Base-by-base conservation (phyloP, 1,140 invertebrate species). In the Leptinotarsa defecta region DNA sequence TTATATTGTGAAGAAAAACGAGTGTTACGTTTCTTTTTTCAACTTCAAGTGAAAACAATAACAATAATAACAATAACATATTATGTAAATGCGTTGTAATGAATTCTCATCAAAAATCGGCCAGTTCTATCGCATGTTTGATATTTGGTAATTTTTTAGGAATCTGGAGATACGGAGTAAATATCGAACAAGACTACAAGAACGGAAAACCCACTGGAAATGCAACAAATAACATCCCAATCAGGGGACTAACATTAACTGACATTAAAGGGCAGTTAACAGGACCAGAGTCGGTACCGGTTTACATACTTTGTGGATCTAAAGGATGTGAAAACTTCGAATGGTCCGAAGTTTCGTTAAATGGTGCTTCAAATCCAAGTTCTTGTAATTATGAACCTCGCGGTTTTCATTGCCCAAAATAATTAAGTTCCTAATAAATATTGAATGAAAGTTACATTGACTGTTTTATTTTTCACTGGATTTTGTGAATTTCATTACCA, bases 171-270 rank as follows among this genome's bases (percentile, higher is more conserved):
- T 77, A 74, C 34, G 76, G 73, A 24, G 73, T 77, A 19, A 77
- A 72, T 61, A 22, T 77, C 15, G n/a, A 77, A 70, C 76, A 77
- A 72, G 69, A 77, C 48, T 77, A 77, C 48, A 43, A 19, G 19
- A 75, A 74, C n/a, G 74, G 70, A 11, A 57, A 68, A 61, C 64
- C 73, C 17, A 52, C 71, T 19, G 73, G 73, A 20, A 34, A 68
- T 8, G 61, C 76, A 43, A 68, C 5, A 6, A 75, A 70, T 34
- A 77, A 77, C 52, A 73, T 77, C n/a, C 76, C 73, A 8, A 77
- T 77, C 48, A 52, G 67, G 27, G 74, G 71, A 49, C 64, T 77
- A 8, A 72, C 61, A 48, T 34, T 77, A 13, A 13, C 15, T n/a
- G 43, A 74, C 49, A 70, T 77, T 15, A 67, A 20, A 61, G 76